Conservation (phyloP, 2,113 vertebrate species). For the Tyrannus savana region DNA sequence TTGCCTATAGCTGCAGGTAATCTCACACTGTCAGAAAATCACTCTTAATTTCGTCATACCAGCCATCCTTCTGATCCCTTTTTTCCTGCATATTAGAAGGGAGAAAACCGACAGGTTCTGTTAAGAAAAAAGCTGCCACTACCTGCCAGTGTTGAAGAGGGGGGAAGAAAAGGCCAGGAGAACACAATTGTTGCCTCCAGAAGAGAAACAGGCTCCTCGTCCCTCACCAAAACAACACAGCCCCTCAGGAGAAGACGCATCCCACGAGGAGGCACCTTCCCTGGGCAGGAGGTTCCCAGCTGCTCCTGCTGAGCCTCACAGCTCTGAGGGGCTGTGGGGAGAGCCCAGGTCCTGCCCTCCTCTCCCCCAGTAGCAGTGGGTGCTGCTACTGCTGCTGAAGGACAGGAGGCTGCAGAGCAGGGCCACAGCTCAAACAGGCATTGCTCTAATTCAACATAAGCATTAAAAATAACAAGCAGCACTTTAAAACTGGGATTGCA, state of each 20-base stretch:
- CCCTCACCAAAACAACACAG: neutral
- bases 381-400: neutral
- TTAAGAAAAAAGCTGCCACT: neutral
- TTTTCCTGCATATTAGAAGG: neutral
- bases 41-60: neutral
- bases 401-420: neutral
- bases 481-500: slow-evolving; percentile 31
- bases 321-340: neutral
- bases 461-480: slow-evolving; percentile 41
- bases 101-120: neutral
- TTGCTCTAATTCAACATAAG: slow-evolving; percentile 33
- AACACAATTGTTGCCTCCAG: neutral
- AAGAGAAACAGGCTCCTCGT: neutral
- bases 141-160: neutral
- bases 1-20: neutral
- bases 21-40: neutral
- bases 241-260: neutral
- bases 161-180: neutral
- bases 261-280: neutral
- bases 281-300: neutral
- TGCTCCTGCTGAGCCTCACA: neutral
- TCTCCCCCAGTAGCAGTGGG: neutral
- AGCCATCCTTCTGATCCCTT: neutral
- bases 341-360: neutral
- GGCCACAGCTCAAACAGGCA: neutral